Evolutionary conservation across 2,113 vertebrate genomes (phyloP).

Genomic region (Stictonetta naevosa): DNA sequence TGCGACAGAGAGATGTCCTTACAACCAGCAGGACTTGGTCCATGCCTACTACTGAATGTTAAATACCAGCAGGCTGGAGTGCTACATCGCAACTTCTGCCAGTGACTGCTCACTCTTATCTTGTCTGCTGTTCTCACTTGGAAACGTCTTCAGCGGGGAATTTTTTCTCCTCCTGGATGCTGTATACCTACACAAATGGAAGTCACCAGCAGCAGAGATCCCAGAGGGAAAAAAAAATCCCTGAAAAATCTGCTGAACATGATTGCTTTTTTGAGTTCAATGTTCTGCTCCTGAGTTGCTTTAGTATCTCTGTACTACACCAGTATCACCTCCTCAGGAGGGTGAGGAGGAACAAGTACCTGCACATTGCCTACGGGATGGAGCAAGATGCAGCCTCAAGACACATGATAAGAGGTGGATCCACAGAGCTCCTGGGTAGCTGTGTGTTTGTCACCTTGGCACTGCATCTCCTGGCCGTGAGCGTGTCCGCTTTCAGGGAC

Average conservation of each 20-base stretch:
- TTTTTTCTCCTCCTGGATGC: not conserved
- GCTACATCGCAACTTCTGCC: not conserved
- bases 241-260: not conserved
- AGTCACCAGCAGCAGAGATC: not conserved
- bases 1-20: not conserved
- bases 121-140: not conserved
- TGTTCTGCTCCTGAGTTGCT: not conserved
- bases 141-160: not conserved
- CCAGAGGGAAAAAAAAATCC: not conserved
- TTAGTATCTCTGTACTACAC: not conserved
- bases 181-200: not conserved
- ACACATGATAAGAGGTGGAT: not conserved
- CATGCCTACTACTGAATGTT: not conserved
- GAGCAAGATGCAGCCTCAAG: not conserved
- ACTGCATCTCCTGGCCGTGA: not conserved
- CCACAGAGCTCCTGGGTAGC: not conserved
- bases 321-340: not conserved
- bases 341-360: not conserved
- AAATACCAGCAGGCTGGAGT: not conserved
- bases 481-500: accelerated
- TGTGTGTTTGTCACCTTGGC: not conserved
- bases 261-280: not conserved
- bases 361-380: not conserved
- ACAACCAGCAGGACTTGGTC: not conserved
- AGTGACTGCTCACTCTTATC: not conserved